Evolutionary conservation across 2,888 invertebrate species (phyloP).

Genomic region (Eilema depressum): DNA sequence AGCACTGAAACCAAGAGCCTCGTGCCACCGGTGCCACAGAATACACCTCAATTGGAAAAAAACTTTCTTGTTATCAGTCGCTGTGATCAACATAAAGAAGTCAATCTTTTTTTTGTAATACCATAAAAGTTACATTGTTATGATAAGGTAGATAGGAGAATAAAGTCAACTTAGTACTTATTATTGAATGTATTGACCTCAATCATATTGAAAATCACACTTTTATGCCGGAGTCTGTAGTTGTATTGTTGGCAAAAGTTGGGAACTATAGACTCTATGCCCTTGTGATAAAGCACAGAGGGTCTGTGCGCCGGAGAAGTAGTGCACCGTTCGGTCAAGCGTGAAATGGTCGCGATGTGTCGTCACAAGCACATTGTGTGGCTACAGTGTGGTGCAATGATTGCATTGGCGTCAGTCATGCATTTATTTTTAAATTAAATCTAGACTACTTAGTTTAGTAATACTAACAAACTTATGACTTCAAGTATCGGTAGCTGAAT

Average conservation of each 20-base stretch:
- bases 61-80: no score
- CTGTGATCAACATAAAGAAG: no score
- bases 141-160: background rate
- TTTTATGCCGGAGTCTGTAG: constrained; percentile 32
- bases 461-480: background rate
- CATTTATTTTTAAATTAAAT: constrained; percentile 37
- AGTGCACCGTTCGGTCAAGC: constrained; percentile 51
- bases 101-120: no score
- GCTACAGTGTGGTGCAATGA: constrained; percentile 43
- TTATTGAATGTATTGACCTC: constrained; percentile 37
- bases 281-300: constrained; percentile 50
- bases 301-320: constrained; percentile 32
- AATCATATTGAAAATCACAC: constrained; percentile 43
- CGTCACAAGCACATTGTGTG: constrained; percentile 46
- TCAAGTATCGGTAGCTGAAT: background rate
- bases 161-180: background rate
- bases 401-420: constrained; percentile 22
- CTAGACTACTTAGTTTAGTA: constrained; percentile 34
- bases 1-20: no score
- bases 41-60: no score
- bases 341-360: constrained; percentile 60
- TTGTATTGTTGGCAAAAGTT: constrained; percentile 36
- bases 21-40: no score
- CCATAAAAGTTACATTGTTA: no score
- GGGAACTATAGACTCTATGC: constrained; percentile 54